A percentile compares a stretch with the other conserved stretches of the same genome.
These are phyloP conservation scores for Poeciliopsis infans DNA, from an alignment of 2,797 vertebrate genomes.

Conservation along the genomic window DNA sequence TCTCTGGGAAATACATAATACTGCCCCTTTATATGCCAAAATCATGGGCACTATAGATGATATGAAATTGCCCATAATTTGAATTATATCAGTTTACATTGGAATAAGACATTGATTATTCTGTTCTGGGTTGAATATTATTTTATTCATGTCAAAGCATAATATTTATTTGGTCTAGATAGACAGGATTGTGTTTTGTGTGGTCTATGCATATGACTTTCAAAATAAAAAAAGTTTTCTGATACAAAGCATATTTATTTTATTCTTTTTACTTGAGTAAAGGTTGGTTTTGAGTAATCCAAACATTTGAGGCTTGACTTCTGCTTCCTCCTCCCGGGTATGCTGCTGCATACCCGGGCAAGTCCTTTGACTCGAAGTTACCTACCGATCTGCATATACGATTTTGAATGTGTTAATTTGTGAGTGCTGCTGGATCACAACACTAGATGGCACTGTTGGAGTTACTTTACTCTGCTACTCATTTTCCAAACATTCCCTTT, in stretches of 20 bases:
- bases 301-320: background rate
- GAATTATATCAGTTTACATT: background rate
- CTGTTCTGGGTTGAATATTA: background rate
- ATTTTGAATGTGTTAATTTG: background rate
- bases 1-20: no score
- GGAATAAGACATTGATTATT: background rate
- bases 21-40: background rate
- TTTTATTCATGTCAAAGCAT: background rate
- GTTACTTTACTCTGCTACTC: background rate
- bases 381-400: background rate
- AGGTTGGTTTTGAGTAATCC: background rate
- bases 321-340: background rate
- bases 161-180: background rate
- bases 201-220: background rate
- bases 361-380: background rate
- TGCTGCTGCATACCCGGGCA: background rate
- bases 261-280: background rate
- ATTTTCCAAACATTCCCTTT: background rate
- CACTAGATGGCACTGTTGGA: conserved; percentile 59
- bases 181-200: conserved; percentile 17
- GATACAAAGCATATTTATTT: background rate
- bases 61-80: background rate
- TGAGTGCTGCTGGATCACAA: background rate
- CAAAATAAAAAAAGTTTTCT: conserved; percentile 41
- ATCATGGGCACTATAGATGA: background rate